phyloP scores from a whole-genome alignment of 2,113 vertebrate genomes.

The Misgurnus anguillicaudatus region DNA sequence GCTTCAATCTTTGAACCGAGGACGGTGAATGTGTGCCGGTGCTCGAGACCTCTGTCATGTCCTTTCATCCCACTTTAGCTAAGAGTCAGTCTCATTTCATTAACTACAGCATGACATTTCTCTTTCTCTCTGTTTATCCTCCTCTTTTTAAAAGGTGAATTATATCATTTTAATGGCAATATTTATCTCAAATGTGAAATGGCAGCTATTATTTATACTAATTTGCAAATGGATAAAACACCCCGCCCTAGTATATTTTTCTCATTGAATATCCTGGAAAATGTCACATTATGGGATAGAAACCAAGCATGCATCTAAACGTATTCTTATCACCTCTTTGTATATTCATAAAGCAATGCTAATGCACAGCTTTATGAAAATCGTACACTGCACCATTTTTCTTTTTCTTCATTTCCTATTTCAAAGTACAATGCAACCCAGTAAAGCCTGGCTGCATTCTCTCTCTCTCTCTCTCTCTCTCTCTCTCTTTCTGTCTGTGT shows the following conservation, averaged over 20 bases:
- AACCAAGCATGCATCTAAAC: not conserved
- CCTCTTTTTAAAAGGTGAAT: not conserved
- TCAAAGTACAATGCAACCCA: slow-evolving; percentile 20
- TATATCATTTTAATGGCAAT: no score
- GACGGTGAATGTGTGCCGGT: not conserved
- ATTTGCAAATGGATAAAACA: no score
- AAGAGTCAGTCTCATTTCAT: slow-evolving; percentile 20
- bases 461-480: slow-evolving; percentile 18
- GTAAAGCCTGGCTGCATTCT: slow-evolving; percentile 1
- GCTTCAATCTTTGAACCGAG: slow-evolving; percentile 8
- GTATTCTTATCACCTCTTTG: not conserved
- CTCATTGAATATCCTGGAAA: no score
- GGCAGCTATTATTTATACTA: no score
- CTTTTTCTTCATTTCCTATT: slow-evolving; percentile 14
- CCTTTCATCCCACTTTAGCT: not conserved
- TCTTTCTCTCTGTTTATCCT: not conserved
- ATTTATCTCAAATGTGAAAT: no score
- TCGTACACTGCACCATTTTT: slow-evolving; percentile 13
- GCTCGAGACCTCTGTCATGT: not conserved
- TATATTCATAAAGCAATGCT: slow-evolving; percentile 9
- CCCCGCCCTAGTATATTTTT: not conserved
- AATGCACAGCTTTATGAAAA: slow-evolving; percentile 33
- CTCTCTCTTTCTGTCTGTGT: not conserved
- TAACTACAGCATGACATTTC: slow-evolving; percentile 19
- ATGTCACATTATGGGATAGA: no score